These are phyloP conservation scores for Caenorhabditis sinica DNA, from an alignment of 2,888 invertebrate species.

Conservation along the genomic window DNA sequence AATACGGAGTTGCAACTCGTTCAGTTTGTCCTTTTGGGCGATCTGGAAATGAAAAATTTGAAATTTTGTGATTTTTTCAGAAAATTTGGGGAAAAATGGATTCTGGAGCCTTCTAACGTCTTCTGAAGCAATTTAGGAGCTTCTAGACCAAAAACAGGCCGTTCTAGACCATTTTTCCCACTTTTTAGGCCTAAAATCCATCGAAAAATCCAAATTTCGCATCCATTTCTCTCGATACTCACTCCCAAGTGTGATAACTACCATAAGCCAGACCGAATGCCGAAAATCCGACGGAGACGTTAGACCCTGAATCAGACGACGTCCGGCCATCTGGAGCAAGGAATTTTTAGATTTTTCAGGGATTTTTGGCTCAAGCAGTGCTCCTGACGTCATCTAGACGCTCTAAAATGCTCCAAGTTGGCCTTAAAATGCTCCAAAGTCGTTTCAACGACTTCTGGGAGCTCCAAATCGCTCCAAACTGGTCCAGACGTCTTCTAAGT, in stretches of 20 bases:
- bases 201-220: neutral
- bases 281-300: slow-evolving; percentile 81
- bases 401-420: too few relatives aligned
- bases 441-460: too few relatives aligned
- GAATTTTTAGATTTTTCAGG: neutral
- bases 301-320: slow-evolving; percentile 75
- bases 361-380: too few relatives aligned
- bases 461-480: too few relatives aligned
- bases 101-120: neutral
- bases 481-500: too few relatives aligned
- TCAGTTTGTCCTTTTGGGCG: slow-evolving; percentile 96
- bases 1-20: slow-evolving; percentile 95
- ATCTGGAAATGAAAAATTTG: slow-evolving; percentile 86
- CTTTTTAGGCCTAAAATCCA: neutral
- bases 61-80: too few relatives aligned
- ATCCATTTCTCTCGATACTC: slow-evolving; percentile 31
- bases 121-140: neutral
- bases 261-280: slow-evolving; percentile 79
- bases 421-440: too few relatives aligned
- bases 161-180: too few relatives aligned
- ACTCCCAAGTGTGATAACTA: slow-evolving; percentile 81
- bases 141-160: neutral
- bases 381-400: too few relatives aligned
- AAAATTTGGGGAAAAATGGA: too few relatives aligned
- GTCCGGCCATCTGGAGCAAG: slow-evolving; percentile 68